A percentile compares a stretch with the other conserved stretches of the same genome.
These are phyloP conservation scores for Cavia porcellus DNA, from an alignment of 2,113 vertebrate species.

Conservation along the genomic window DNA sequence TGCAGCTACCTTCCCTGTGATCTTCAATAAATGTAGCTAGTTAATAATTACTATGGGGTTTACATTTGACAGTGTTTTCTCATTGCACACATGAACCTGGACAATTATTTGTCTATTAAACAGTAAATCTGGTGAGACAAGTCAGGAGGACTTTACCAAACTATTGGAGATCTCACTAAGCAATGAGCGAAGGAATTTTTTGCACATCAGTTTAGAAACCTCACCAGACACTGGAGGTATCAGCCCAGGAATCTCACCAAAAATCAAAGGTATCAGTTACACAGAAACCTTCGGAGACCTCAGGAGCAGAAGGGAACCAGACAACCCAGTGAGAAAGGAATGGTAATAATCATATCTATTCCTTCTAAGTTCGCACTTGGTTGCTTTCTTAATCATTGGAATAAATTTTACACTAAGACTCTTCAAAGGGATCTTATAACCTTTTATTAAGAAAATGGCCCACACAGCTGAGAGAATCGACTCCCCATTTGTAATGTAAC, in stretches of 20 bases:
- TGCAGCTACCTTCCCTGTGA: background rate
- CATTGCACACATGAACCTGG: background rate
- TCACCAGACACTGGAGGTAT: background rate
- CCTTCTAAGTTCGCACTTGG: background rate
- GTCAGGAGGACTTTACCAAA: background rate
- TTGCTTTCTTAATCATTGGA: background rate
- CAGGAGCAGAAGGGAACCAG: background rate
- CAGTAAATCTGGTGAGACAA: background rate
- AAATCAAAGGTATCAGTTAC: too few species aligned
- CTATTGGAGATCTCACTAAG: background rate
- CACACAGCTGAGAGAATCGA: too few species aligned
- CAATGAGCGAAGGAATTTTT: too few species aligned
- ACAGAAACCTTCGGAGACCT: background rate
- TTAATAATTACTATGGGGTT: background rate
- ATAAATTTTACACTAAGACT: background rate
- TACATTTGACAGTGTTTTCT: background rate
- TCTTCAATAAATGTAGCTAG: background rate
- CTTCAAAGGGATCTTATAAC: too few species aligned
- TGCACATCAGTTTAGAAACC: too few species aligned
- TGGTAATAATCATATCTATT: background rate
- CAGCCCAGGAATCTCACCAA: background rate
- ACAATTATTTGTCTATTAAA: background rate
- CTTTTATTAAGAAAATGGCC: too few species aligned
- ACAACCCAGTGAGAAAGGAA: background rate
- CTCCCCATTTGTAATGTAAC: too few species aligned